Percentiles rank a stretch among this genome's conserved stretches.
Conservation (phyloP, 1,140 invertebrate genomes). For the Drosophila pandora region DNA sequence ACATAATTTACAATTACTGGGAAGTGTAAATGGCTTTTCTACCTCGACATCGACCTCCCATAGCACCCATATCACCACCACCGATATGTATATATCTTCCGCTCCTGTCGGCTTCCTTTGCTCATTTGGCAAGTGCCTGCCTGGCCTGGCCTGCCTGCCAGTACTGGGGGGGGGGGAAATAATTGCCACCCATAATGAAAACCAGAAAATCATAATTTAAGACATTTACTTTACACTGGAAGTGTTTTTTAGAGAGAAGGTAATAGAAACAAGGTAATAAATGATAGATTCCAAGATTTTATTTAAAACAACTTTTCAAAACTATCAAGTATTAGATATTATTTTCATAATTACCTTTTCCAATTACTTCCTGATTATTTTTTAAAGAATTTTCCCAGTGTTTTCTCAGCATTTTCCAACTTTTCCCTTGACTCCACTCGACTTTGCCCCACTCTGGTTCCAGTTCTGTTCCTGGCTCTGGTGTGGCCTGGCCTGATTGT, state of each 20-base stretch:
- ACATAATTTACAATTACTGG: constrained; percentile 74
- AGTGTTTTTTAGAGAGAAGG: not conserved
- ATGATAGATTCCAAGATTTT: too few relatives aligned
- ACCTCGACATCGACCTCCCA: constrained; percentile 15
- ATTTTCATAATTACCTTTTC: too few relatives aligned
- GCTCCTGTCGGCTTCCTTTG: constrained; percentile 37
- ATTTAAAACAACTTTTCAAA: too few relatives aligned
- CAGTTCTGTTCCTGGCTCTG: constrained; percentile 2
- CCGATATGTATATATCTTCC: not conserved
- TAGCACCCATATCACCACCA: not conserved
- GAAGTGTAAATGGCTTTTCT: constrained; percentile 67
- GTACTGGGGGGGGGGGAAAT: constrained; percentile 32
- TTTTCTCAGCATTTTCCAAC: not conserved
- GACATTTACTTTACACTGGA: constrained; percentile 10
- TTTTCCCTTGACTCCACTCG: constrained; percentile 37
- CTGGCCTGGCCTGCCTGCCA: constrained; percentile 2
- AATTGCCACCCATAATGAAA: constrained; percentile 37
- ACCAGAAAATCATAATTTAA: constrained; percentile 38
- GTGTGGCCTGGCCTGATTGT: constrained; percentile 50
- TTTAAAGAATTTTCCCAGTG: constrained; percentile 9
- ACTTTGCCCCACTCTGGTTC: constrained; percentile 20
- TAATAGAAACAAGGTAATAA: too few relatives aligned
- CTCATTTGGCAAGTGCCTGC: constrained; percentile 36
- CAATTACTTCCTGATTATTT: not conserved
- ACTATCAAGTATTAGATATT: too few relatives aligned